Evolutionary conservation across 2,113 vertebrate genomes (phyloP).

Genomic region (Microcebus tavaratra): DNA sequence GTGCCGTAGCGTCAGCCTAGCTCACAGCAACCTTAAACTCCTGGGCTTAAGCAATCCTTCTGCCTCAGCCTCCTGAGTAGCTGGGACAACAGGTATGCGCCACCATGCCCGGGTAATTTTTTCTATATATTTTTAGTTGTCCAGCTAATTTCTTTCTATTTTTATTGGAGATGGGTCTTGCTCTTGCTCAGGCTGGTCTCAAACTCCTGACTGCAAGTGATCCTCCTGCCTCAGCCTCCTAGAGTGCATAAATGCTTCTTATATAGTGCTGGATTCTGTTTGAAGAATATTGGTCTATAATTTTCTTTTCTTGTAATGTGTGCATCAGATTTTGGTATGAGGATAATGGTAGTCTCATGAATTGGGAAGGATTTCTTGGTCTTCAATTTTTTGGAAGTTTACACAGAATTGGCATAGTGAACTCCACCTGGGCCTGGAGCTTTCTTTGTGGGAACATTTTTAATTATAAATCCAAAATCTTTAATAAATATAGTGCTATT

Average conservation of each 20-base stretch:
- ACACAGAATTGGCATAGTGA: background rate
- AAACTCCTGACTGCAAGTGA: no score
- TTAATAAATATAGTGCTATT: background rate
- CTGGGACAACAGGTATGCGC: no score
- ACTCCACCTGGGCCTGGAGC: background rate
- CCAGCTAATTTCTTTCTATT: no score
- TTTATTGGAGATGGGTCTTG: no score
- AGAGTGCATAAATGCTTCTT: background rate
- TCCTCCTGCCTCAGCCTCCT: no score
- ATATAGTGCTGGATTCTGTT: background rate
- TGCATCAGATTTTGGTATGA: background rate
- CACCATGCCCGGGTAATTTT: no score
- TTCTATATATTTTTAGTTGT: no score
- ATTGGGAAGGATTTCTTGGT: background rate
- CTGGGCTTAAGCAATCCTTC: no score
- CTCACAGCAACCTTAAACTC: no score
- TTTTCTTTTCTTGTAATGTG: background rate
- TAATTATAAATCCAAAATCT: background rate
- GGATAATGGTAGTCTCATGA: background rate
- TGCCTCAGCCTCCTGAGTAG: no score
- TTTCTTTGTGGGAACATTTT: background rate
- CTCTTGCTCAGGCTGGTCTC: no score
- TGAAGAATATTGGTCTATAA: background rate
- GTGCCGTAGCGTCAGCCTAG: no score
- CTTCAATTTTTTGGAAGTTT: conserved; percentile 4